Base-by-base conservation (phyloP, 1,140 invertebrate genomes). In the Dendrolimus punctatus region DNA sequence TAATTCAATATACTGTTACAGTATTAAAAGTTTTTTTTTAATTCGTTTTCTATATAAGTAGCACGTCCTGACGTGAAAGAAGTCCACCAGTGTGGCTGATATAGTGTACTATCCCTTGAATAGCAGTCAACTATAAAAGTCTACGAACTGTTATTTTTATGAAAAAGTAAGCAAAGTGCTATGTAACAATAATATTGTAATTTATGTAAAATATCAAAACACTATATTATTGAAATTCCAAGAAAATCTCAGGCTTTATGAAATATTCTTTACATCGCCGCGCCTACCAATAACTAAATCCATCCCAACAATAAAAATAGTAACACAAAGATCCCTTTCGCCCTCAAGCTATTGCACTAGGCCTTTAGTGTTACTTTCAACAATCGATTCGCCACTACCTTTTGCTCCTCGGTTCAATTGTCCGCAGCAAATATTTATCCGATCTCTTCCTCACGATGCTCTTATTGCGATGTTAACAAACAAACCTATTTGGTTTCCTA, bases 391-490 rank as follows among this genome's bases (percentile, higher is more conserved):
- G 45, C 42, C 43, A 44, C 23, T 23, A 23, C 49, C 49, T 52
- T 44, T 38, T 46, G 44, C 43, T 49, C 49, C 70, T 61, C 65
- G 63, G 44, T 68, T 60, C 62, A 59, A 59, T 64, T 66, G 56
- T 63, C 56, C 55, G 61, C 51, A 53, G 62, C 64, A 73, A 81
- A 79, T 81, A 79, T 81, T 81, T 79, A 60, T 66, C 50, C 60
- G 71, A 62, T 68, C 51, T 55, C 46, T 48, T 48, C 58, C 58
- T 62, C 64, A 51, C 55, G 58, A 65, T 66, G 68, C 69, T 72
- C 62, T 74, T 76, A 78, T 73, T 78, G 73, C 71, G 57, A 55
- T 73, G 71, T 72, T 73, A 70, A 69, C 71, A 74, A 75, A 76
- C 57, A 74, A 55, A 63, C 49, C 39, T 47, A 55, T 66, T 60